These are phyloP conservation scores for Tethea ocularis DNA, from an alignment of 2,888 invertebrate genomes.

Conservation along the genomic window DNA sequence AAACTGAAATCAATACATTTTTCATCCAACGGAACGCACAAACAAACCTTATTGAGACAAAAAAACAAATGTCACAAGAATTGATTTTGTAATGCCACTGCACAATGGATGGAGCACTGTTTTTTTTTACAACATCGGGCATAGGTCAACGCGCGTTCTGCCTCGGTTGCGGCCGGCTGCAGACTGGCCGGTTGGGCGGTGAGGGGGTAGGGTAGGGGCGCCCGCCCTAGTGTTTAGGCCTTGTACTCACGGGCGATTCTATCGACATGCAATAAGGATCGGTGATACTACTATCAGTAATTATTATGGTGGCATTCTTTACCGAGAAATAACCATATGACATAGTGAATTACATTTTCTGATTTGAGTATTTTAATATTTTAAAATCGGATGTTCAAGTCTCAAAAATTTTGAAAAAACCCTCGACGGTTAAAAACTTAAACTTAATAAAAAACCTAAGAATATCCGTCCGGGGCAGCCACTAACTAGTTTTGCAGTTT, in stretches of 20 bases:
- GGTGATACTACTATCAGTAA: background rate
- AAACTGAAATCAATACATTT: background rate
- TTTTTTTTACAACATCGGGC: conserved; percentile 33
- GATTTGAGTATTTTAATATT: too few species aligned
- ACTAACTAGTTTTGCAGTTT: too few species aligned
- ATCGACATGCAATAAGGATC: conserved; percentile 21
- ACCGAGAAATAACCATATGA: background rate
- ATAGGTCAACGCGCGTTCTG: conserved; percentile 36
- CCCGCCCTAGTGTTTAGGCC: conserved; percentile 50
- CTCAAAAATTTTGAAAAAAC: too few species aligned
- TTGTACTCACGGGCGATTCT: conserved; percentile 36
- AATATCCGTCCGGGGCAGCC: too few species aligned
- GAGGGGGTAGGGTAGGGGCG: conserved; percentile 38
- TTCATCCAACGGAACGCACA: conserved; percentile 1
- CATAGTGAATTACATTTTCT: background rate
- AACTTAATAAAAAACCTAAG: too few species aligned
- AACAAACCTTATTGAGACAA: conserved; percentile 7
- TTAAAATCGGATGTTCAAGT: too few species aligned
- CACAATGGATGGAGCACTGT: conserved; percentile 29
- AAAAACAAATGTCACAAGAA: conserved; percentile 34
- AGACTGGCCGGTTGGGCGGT: conserved; percentile 44
- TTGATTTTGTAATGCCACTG: conserved; percentile 34
- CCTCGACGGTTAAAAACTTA: too few species aligned
- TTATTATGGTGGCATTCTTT: background rate
- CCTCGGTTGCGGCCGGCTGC: conserved; percentile 38